Evolutionary conservation across 2,113 vertebrate genomes (phyloP).

Genomic region (Myxocyprinus asiaticus): DNA sequence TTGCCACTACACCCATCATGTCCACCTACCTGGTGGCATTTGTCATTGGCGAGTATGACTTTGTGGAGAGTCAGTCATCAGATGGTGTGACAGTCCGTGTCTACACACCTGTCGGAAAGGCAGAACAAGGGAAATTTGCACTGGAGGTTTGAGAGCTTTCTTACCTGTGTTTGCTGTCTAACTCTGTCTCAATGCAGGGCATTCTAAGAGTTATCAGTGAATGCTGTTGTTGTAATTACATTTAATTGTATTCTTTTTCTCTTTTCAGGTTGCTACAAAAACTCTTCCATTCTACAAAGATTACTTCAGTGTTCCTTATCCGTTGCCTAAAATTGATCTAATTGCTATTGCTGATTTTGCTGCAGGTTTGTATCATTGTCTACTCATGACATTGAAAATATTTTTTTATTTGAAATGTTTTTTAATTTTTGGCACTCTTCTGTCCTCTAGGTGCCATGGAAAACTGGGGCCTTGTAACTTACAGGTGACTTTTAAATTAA

Average conservation of each 20-base stretch:
- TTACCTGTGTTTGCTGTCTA: background rate
- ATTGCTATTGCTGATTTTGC: constrained; percentile 99
- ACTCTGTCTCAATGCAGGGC: background rate
- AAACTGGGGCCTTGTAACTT: constrained; percentile 99
- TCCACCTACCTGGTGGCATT: constrained; percentile 97
- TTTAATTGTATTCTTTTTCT: constrained; percentile 40
- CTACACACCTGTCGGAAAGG: constrained; percentile 94
- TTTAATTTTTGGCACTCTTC: constrained; percentile 4
- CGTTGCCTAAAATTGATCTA: constrained; percentile 99
- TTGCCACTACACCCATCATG: constrained; percentile 92
- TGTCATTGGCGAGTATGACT: constrained; percentile 97
- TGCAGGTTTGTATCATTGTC: constrained; percentile 81
- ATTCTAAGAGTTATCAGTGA: background rate
- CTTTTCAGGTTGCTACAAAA: constrained; percentile 93
- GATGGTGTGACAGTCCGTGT: constrained; percentile 91
- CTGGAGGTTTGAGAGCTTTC: constrained; percentile 83
- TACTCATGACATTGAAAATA: background rate
- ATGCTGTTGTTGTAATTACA: background rate
- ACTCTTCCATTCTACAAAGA: constrained; percentile 99
- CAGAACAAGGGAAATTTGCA: constrained; percentile 96
- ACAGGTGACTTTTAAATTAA: constrained; percentile 80
- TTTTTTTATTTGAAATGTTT: background rate
- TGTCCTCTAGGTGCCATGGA: constrained; percentile 93
- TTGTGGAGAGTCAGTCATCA: constrained; percentile 89
- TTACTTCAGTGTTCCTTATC: constrained; percentile 98